A percentile compares a stretch with the other conserved stretches of the same genome.
phyloP scores from a whole-genome alignment of 2,888 invertebrate species.

The Meandrusa payeni region DNA sequence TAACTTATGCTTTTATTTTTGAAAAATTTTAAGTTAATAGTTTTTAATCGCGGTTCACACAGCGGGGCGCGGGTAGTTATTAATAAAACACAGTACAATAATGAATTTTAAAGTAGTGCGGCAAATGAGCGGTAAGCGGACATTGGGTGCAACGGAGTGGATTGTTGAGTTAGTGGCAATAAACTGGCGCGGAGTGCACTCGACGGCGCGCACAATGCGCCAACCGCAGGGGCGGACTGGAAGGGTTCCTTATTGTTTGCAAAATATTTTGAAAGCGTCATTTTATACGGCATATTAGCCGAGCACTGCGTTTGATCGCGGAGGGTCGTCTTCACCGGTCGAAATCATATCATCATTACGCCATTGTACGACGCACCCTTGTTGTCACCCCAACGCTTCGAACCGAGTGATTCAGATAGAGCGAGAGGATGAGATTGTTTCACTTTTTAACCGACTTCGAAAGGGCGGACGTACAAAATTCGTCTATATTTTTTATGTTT shows the following conservation, averaged over 20 bases:
- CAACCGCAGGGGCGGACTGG: constrained; percentile 49
- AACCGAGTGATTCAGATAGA: constrained; percentile 36
- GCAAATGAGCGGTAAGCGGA: constrained; percentile 13
- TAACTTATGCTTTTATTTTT: too few species aligned
- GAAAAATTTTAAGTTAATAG: too few species aligned
- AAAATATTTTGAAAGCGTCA: constrained; percentile 79
- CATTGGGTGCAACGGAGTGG: constrained; percentile 27
- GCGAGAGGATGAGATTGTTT: constrained; percentile 1
- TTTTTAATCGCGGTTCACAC: too few species aligned
- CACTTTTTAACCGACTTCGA: constrained; percentile 4
- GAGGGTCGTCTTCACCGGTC: constrained; percentile 64
- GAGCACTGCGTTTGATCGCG: constrained; percentile 70
- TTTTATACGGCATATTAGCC: constrained; percentile 77
- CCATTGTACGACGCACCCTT: constrained; percentile 51
- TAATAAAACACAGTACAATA: too few species aligned
- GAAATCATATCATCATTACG: constrained; percentile 72
- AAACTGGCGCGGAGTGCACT: constrained; percentile 47
- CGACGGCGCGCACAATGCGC: constrained; percentile 52
- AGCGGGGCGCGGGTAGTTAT: too few species aligned
- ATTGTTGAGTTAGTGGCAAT: constrained; percentile 39
- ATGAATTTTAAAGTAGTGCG: not conserved
- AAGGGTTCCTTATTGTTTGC: constrained; percentile 75
- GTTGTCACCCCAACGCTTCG: constrained; percentile 32
- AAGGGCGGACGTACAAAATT: too few species aligned
- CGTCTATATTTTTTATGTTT: too few species aligned